A percentile compares a stretch with the other conserved stretches of the same genome.
phyloP scores from a whole-genome alignment of 2,888 invertebrate genomes.

The Rapana venosa region DNA sequence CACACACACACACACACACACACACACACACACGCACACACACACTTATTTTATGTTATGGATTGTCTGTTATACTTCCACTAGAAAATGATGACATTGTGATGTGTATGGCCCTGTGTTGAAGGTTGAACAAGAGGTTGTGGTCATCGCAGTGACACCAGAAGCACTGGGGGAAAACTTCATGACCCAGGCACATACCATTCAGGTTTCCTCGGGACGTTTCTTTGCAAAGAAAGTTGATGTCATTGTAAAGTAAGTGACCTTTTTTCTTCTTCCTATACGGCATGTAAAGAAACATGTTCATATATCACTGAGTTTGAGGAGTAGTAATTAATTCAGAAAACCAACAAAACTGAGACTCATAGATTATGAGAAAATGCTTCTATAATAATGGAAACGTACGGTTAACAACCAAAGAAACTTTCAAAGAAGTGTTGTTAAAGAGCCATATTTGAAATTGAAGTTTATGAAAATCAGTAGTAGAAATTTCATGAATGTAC shows the following conservation, averaged over 20 bases:
- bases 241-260: constrained; percentile 56
- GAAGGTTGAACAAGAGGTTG: constrained; percentile 37
- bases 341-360: background rate
- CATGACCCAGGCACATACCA: constrained; percentile 5
- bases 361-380: background rate
- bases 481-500: too few species aligned
- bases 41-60: background rate
- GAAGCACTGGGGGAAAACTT: constrained; percentile 28
- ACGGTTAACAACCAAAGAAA: background rate
- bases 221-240: constrained; percentile 52
- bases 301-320: too few species aligned
- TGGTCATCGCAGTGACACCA: constrained; percentile 29
- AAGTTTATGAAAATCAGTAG: too few species aligned
- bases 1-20: background rate
- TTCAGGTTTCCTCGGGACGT: background rate
- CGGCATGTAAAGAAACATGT: background rate
- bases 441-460: too few species aligned
- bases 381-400: background rate
- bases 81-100: background rate
- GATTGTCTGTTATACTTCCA: background rate
- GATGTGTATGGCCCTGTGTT: background rate
- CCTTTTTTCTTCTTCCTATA: background rate
- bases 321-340: too few species aligned
- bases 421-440: background rate
- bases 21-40: constrained; percentile 23